These are phyloP conservation scores for Condylostylus longicornis DNA, from an alignment of 1,140 invertebrate genomes.

Conservation along the genomic window DNA sequence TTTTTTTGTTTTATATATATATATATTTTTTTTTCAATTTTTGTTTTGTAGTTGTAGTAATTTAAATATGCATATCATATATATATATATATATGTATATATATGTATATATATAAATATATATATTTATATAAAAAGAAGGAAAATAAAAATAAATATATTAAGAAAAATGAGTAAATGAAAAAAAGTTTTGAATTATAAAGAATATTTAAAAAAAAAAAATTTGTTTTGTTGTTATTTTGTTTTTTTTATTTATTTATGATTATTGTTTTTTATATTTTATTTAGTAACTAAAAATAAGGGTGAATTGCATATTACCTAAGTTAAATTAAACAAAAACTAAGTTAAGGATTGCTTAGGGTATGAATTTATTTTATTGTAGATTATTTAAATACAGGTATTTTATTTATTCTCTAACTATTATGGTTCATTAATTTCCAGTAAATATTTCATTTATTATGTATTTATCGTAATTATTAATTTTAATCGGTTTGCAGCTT, in stretches of 20 bases:
- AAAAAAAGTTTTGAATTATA: no score
- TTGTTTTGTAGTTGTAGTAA: slow-evolving; percentile 1
- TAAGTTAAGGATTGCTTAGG: no score
- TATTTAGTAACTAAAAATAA: no score
- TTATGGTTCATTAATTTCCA: no score
- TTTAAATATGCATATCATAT: background rate
- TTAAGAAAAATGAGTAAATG: background rate
- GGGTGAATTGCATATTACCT: no score
- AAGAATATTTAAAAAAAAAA: background rate
- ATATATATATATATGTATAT: background rate
- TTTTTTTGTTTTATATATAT: slow-evolving; percentile 7
- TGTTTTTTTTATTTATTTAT: background rate
- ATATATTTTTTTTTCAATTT: slow-evolving; percentile 2
- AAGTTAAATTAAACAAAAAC: no score
- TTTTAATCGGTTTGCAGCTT: no score
- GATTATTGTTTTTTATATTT: background rate
- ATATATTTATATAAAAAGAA: background rate
- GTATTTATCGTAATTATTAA: no score
- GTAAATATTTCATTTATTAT: no score
- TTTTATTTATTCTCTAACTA: no score
- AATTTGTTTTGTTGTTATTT: background rate
- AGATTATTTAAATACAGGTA: no score
- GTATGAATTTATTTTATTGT: no score
- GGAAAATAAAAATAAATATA: slow-evolving; percentile 3
- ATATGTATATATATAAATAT: background rate